Conservation (phyloP, 2,888 invertebrate species). For the Tridacna crocea region DNA sequence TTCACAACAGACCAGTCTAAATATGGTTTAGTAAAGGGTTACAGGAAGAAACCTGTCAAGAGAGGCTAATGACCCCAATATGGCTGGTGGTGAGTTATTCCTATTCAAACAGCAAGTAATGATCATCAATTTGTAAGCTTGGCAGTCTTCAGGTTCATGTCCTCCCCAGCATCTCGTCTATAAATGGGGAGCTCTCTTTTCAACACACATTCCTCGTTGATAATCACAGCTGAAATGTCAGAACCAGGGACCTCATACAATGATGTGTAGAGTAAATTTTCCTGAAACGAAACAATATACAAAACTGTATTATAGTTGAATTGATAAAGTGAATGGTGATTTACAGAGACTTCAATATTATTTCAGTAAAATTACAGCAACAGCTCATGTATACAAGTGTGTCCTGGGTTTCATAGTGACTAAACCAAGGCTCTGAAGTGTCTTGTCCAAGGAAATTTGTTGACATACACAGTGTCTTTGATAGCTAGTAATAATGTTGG, state of each 20-base stretch:
- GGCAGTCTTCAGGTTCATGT: background rate
- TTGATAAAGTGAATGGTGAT: background rate
- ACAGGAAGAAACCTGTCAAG: too few species aligned
- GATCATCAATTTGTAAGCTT: conserved; percentile 6
- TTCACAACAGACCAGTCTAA: too few species aligned
- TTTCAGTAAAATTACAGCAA: too few species aligned
- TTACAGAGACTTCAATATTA: too few species aligned
- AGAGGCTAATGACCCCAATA: background rate
- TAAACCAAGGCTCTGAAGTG: too few species aligned
- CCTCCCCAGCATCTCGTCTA: conserved; percentile 27
- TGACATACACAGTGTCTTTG: too few species aligned
- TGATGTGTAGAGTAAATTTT: conserved; percentile 95
- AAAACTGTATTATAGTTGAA: background rate
- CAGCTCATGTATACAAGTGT: too few species aligned
- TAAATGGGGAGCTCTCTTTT: conserved; percentile 78
- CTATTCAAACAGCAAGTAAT: background rate
- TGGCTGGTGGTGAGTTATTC: background rate
- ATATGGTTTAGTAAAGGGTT: too few species aligned
- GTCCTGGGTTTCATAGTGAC: too few species aligned
- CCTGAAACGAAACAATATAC: conserved; percentile 86
- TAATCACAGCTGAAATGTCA: conserved; percentile 94
- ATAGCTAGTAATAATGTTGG: too few species aligned
- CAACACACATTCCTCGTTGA: conserved; percentile 86
- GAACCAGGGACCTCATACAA: conserved; percentile 99
- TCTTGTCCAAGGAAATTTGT: too few species aligned